These are phyloP conservation scores for Glareola pratincola DNA, from an alignment of 2,113 vertebrate species.

Conservation along the genomic window DNA sequence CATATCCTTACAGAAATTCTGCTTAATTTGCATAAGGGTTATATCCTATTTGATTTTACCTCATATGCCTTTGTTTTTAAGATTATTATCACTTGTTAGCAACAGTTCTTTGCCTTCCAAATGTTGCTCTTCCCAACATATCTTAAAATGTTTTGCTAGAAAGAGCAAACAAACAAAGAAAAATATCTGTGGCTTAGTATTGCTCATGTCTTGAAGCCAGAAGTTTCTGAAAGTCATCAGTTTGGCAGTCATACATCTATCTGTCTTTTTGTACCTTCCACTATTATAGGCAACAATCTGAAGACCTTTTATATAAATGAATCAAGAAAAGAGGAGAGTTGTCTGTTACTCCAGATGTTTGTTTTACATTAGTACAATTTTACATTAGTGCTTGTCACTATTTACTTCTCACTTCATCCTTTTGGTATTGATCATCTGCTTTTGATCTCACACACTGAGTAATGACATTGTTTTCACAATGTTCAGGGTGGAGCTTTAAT, in stretches of 20 bases:
- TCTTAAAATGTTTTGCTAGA: background rate
- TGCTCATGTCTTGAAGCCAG: background rate
- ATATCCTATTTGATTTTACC: constrained; percentile 7
- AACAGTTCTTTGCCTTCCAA: background rate
- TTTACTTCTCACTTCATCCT: constrained; percentile 11
- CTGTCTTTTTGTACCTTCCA: background rate
- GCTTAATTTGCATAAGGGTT: background rate
- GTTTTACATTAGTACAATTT: background rate
- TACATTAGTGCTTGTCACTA: background rate
- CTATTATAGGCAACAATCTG: background rate
- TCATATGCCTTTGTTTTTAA: constrained; percentile 14
- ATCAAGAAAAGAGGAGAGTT: background rate
- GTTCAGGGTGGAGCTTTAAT: background rate
- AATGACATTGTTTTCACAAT: background rate
- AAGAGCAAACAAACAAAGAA: background rate
- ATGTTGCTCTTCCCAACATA: constrained; percentile 16
- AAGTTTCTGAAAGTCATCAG: background rate
- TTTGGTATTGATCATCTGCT: constrained; percentile 1
- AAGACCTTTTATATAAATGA: background rate
- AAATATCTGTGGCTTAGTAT: background rate
- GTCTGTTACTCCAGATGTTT: background rate
- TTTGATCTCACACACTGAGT: background rate
- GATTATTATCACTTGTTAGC: background rate
- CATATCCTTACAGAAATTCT: background rate
- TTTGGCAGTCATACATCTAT: background rate